Evolutionary conservation across 2,888 invertebrate genomes (phyloP).

Genomic region (Eumacrocentrus americanus): DNA sequence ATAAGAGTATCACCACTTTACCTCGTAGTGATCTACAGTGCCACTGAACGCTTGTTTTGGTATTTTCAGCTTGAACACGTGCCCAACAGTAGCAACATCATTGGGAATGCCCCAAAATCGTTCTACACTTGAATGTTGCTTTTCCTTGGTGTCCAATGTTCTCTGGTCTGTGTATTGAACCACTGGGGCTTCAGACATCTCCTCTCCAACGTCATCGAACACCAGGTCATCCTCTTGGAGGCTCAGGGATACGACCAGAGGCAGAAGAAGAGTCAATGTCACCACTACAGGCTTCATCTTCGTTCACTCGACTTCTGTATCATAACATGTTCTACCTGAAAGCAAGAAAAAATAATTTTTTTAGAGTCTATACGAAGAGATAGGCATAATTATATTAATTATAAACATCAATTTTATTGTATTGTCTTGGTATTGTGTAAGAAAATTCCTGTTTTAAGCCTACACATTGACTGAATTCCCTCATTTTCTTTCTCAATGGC

Average conservation of each 20-base stretch:
- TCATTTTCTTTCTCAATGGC: background rate
- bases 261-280: conserved; percentile 44
- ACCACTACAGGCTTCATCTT: conserved; percentile 53
- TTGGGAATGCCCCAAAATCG: conserved; percentile 67
- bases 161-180: no score
- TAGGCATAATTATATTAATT: background rate
- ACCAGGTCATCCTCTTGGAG: conserved; percentile 58
- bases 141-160: conserved; percentile 27
- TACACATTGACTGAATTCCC: background rate
- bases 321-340: background rate
- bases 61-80: conserved; percentile 74
- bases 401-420: background rate
- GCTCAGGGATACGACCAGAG: conserved; percentile 42
- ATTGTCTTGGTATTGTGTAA: background rate
- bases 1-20: conserved; percentile 47
- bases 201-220: conserved; percentile 57
- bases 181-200: conserved; percentile 37
- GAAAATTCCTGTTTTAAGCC: background rate
- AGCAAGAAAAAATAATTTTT: background rate
- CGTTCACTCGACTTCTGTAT: conserved; percentile 35
- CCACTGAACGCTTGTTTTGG: conserved; percentile 76
- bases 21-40: conserved; percentile 73
- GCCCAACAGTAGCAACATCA: conserved; percentile 71
- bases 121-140: conserved; percentile 39
- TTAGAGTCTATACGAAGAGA: background rate